Conservation (phyloP, 2,797 vertebrate genomes). For the Enoplosus armatus region DNA sequence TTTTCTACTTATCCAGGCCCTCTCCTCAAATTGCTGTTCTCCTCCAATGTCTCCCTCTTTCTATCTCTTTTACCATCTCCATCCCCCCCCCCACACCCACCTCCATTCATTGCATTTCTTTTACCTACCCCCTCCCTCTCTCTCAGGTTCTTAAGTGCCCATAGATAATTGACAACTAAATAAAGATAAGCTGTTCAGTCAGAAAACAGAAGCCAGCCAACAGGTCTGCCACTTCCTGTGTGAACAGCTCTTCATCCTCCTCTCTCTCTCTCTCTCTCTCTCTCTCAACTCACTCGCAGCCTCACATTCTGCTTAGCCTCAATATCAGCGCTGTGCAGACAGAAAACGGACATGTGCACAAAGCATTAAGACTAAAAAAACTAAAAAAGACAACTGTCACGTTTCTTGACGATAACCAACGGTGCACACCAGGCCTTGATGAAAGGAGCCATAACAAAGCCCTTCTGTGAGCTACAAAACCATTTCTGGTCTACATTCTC, state of each 20-base stretch:
- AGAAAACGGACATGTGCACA: slow-evolving; percentile 40
- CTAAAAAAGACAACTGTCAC: slow-evolving; percentile 46
- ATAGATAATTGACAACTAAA: slow-evolving; percentile 80
- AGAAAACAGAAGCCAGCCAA: slow-evolving; percentile 52
- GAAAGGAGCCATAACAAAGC: slow-evolving; percentile 51
- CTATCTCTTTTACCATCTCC: slow-evolving; percentile 25
- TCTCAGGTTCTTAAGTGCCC: slow-evolving; percentile 70
- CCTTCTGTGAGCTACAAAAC: slow-evolving; percentile 50
- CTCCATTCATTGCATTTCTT: slow-evolving; percentile 57
- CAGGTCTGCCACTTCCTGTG: slow-evolving; percentile 60
- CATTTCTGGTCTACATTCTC: slow-evolving; percentile 62
- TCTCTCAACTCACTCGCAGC: slow-evolving; percentile 20
- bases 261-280: slow-evolving; percentile 35
- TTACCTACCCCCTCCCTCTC: slow-evolving; percentile 36
- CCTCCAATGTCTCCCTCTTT: slow-evolving; percentile 40
- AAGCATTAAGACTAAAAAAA: slow-evolving; percentile 35
- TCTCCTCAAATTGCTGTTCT: slow-evolving; percentile 52
- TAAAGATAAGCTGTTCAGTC: slow-evolving; percentile 69
- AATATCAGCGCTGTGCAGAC: slow-evolving; percentile 44
- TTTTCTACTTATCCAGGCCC: slow-evolving; percentile 49
- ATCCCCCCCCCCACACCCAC: not conserved
- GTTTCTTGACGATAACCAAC: slow-evolving; percentile 36
- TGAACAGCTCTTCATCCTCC: slow-evolving; percentile 40
- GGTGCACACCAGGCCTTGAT: slow-evolving; percentile 34
- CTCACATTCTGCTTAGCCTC: slow-evolving; percentile 43